These are phyloP conservation scores for Caenorhabditis elegans DNA, from an alignment of 1,140 invertebrate species.

Conservation along the genomic window DNA sequence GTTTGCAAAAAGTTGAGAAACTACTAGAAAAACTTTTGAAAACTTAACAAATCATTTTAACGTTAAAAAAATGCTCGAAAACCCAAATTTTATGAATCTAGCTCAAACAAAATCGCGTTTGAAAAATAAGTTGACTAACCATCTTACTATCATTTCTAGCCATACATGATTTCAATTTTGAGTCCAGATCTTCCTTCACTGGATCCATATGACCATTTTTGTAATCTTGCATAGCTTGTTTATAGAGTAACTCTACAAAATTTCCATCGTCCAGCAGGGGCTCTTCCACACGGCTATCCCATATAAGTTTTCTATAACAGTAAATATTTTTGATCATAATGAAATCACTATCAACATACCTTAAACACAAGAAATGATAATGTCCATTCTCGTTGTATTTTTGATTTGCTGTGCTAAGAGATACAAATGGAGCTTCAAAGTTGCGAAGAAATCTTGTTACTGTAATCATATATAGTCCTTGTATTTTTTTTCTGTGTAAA, in stretches of 20 bases:
- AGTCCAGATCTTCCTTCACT: not conserved
- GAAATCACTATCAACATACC: too few species aligned
- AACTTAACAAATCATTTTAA: too few species aligned
- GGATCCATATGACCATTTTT: not conserved
- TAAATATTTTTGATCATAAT: too few species aligned
- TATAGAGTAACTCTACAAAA: constrained; percentile 26
- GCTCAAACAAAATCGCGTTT: not conserved
- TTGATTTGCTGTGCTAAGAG: constrained; percentile 74
- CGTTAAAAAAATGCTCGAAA: too few species aligned
- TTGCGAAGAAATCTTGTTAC: constrained; percentile 85
- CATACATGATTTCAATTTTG: constrained; percentile 1
- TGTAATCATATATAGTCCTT: constrained; percentile 66
- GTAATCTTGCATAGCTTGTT: constrained; percentile 27
- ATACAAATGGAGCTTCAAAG: constrained; percentile 93
- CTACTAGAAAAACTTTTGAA: too few species aligned
- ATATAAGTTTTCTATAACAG: constrained; percentile 66
- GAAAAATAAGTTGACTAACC: constrained; percentile 43
- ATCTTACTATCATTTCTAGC: not conserved
- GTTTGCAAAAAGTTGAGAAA: too few species aligned
- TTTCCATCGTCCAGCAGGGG: constrained; percentile 22
- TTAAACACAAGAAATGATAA: constrained; percentile 65
- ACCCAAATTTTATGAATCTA: not conserved
- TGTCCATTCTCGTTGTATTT: constrained; percentile 54
- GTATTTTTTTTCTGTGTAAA: constrained; percentile 17
- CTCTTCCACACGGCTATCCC: constrained; percentile 46